A percentile compares a stretch with the other conserved stretches of the same genome.
Conservation (phyloP, 2,888 invertebrate genomes). For the Eupeodes luniger region DNA sequence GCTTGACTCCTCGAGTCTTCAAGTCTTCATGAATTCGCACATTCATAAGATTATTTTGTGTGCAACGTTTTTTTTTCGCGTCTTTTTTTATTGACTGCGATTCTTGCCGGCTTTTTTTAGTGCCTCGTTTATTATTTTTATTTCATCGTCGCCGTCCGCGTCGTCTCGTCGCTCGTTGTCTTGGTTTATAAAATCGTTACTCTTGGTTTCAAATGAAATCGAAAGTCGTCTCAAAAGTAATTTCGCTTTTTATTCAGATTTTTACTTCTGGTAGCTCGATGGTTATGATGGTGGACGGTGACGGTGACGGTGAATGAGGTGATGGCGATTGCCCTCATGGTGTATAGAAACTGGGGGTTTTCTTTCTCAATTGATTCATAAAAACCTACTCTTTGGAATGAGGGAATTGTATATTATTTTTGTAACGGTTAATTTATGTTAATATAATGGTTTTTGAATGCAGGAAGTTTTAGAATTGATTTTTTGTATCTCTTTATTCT, state of each 20-base stretch:
- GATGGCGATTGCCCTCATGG: neutral
- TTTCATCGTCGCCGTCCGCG: neutral
- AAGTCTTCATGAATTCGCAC: conserved; percentile 13
- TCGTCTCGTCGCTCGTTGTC: neutral
- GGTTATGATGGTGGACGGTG: neutral
- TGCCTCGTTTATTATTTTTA: conserved; percentile 34
- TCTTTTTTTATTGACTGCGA: conserved; percentile 63
- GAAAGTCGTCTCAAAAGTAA: conserved; percentile 69
- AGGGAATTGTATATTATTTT: neutral
- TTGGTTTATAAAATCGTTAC: conserved; percentile 15
- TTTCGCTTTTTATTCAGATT: conserved; percentile 69
- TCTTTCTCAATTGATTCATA: conserved; percentile 38
- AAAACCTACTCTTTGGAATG: conserved; percentile 14
- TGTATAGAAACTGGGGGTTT: conserved; percentile 19
- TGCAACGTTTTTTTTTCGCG: conserved; percentile 57
- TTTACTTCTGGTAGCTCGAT: conserved; percentile 31
- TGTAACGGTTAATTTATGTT: neutral
- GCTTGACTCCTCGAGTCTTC: neutral
- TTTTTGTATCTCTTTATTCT: too few relatives aligned
- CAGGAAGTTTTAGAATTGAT: neutral
- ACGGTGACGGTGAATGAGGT: neutral
- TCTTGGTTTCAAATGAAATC: conserved; percentile 73
- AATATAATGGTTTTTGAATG: neutral
- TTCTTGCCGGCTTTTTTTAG: conserved; percentile 62
- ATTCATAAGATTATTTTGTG: conserved; percentile 50